These are phyloP conservation scores for Chiridota heheva DNA, from an alignment of 35 echinoderm and acorn worm species.

Conservation along the genomic window DNA sequence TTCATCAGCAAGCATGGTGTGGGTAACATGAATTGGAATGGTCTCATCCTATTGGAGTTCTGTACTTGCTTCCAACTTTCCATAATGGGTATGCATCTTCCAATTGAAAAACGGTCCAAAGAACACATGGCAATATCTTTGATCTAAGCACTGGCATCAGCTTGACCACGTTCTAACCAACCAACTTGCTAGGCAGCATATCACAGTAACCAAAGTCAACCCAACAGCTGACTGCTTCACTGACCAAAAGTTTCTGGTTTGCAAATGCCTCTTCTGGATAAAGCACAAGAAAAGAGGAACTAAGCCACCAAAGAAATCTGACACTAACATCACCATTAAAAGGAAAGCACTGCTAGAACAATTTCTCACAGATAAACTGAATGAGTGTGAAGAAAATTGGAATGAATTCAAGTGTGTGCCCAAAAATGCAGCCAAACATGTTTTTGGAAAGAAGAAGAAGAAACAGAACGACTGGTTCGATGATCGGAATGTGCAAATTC, in stretches of 20 bases:
- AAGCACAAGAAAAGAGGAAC: neutral
- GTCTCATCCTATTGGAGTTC: slow-evolving; percentile 1
- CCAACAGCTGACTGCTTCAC: slow-evolving; percentile 18
- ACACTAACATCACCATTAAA: neutral
- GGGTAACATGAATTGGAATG: slow-evolving; percentile 1
- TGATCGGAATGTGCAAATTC: neutral
- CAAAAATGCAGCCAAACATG: slow-evolving; percentile 13
- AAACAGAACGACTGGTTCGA: slow-evolving; percentile 1
- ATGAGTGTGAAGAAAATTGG: neutral
- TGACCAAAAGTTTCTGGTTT: slow-evolving; percentile 6
- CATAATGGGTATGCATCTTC: neutral
- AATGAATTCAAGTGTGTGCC: neutral
- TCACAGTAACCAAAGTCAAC: neutral
- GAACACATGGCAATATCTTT: slow-evolving; percentile 9
- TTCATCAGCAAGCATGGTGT: slow-evolving; percentile 13
- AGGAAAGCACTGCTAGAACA: neutral
- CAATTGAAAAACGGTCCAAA: slow-evolving; percentile 11
- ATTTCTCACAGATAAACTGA: neutral
- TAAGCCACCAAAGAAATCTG: too few species aligned
- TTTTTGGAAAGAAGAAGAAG: neutral
- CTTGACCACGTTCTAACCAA: slow-evolving; percentile 18
- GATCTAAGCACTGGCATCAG: slow-evolving; percentile 20
- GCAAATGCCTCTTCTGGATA: neutral
- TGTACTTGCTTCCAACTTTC: neutral
- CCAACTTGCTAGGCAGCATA: neutral